Evolutionary conservation across 2,888 invertebrate species (phyloP).

Genomic region (Hydriomena furcata): DNA sequence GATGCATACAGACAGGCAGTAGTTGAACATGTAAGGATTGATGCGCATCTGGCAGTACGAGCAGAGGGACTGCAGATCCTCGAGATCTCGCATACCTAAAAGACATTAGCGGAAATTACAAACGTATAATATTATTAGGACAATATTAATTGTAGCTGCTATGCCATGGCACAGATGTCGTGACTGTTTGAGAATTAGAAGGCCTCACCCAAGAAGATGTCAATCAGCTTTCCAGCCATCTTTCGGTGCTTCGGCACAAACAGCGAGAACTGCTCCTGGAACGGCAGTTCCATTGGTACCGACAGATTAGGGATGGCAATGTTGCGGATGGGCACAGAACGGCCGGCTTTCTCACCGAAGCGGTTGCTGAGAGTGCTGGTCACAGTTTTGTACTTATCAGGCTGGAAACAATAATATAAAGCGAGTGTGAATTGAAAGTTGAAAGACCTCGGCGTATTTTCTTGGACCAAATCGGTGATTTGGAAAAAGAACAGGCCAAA

Average conservation of each 20-base stretch:
- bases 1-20: constrained; percentile 88
- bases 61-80: constrained; percentile 87
- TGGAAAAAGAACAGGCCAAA: too few species aligned
- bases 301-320: constrained; percentile 86
- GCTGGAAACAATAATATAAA: too few species aligned
- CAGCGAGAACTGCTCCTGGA: constrained; percentile 87
- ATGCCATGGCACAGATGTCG: too few species aligned
- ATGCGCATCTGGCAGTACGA: constrained; percentile 87
- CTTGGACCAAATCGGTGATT: too few species aligned
- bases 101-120: too few species aligned
- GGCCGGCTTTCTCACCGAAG: constrained; percentile 79
- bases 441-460: too few species aligned
- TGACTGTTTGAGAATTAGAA: too few species aligned
- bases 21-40: constrained; percentile 90
- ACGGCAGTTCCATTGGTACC: constrained; percentile 84
- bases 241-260: constrained; percentile 87
- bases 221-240: constrained; percentile 86
- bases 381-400: constrained; percentile 66
- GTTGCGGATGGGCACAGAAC: constrained; percentile 81
- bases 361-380: constrained; percentile 75
- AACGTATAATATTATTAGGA: too few species aligned
- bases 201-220: constrained; percentile 85
- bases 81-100: constrained; percentile 86
- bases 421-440: too few species aligned
- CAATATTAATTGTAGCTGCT: too few species aligned